Base-by-base conservation (phyloP, 2,113 vertebrate genomes). In the Burhinus oedicnemus region DNA sequence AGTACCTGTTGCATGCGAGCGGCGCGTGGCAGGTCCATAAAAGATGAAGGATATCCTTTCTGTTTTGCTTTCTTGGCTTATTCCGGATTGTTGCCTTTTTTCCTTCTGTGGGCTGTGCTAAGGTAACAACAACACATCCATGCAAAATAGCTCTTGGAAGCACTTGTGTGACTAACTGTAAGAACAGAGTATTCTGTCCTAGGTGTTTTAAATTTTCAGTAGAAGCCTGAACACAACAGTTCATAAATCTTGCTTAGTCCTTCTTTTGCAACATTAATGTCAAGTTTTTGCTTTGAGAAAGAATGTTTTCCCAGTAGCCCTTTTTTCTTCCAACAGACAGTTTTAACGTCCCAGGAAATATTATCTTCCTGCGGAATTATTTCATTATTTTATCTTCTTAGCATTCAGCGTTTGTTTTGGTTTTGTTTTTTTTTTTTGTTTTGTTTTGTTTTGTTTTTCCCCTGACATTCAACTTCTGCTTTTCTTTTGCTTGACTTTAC, bases 311-410 rank as follows among this genome's bases (percentile, higher is more conserved):
- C 74, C 61, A 23, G 54, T 77, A 80, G 87, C 55, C 42, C 25
- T 57, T 87, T 96, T 87, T 90, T 68, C 65, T 93, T 95, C 54
- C 65, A 89, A 89, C n/a, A 84, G 74, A 49, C 36, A 64, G 49
- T 78, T 87, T 91, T 90, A 95, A 64, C 6, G 5, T 93, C 88
- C 38, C 49, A 62, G 60, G 65, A 94, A 95, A 91, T 71, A 83
- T 17, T 87, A 57, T 92, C 83, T 95, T 93, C 55, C 79, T 61
- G 58, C 83, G 25, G 77, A 87, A 64, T 84, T 83, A 76, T 55
- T 95, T 89, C 45, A 58, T 88, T 87, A 78, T 88, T 93, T 94
- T 95, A 54, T 65, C 58, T 34, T 87, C 36, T 72, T 93, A 89
- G 36, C 55, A 58, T 83, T 95, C 72, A 68, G 47, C 71, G 11